Percentiles rank a stretch among this genome's conserved stretches.
phyloP scores from a whole-genome alignment of 2,888 invertebrate species.

The Ditylenchus weischeri region DNA sequence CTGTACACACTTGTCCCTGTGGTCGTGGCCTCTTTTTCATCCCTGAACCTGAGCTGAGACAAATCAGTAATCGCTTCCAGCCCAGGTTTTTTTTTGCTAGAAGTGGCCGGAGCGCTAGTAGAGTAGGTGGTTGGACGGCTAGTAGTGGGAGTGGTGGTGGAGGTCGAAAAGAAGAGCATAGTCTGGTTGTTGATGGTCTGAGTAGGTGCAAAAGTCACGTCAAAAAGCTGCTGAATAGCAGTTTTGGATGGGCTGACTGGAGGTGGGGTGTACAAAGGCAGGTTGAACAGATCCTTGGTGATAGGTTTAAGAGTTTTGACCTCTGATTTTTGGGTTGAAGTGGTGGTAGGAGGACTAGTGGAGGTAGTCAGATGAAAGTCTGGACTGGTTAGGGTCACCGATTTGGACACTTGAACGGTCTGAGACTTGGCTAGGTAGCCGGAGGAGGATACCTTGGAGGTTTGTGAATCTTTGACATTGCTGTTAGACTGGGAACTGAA shows the following conservation, averaged over 20 bases:
- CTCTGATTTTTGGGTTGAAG: neutral
- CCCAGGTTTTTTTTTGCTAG: neutral
- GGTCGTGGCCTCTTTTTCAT: slow-evolving; percentile 11
- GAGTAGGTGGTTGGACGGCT: slow-evolving; percentile 10
- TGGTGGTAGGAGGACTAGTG: neutral
- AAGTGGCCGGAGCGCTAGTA: no score
- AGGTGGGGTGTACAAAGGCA: slow-evolving; percentile 31
- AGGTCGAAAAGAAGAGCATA: neutral
- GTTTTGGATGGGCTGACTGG: slow-evolving; percentile 2
- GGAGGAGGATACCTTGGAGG: neutral
- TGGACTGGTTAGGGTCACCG: no score
- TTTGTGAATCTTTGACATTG: neutral
- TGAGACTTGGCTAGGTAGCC: neutral
- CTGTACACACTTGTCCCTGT: neutral
- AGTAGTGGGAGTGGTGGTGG: neutral
- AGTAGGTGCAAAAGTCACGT: neutral
- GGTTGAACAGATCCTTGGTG: slow-evolving; percentile 41
- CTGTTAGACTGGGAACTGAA: no score
- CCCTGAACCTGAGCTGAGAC: slow-evolving; percentile 7
- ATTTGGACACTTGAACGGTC: no score
- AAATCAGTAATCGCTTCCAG: slow-evolving; percentile 1
- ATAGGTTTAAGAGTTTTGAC: slow-evolving; percentile 22
- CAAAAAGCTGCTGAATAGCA: neutral
- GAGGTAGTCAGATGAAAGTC: neutral
- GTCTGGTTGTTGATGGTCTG: neutral